Percentiles rank a stretch among this genome's conserved stretches.
Evolutionary conservation across 2,888 invertebrate species (phyloP).

Genomic region (Sericinus montela): DNA sequence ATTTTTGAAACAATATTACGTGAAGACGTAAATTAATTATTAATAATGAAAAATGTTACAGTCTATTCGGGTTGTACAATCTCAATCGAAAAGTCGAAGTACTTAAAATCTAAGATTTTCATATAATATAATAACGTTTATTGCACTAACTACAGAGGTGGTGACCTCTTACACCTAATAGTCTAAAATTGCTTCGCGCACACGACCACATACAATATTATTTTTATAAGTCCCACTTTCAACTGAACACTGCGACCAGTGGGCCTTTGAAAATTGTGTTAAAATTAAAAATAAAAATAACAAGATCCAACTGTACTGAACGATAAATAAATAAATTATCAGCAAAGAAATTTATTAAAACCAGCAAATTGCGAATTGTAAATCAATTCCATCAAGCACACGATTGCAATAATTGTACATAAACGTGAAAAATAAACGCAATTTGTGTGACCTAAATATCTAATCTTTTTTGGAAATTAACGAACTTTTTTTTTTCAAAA

Average conservation of each 20-base stretch:
- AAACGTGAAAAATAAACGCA: too few relatives aligned
- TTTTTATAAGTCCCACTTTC: constrained; percentile 22
- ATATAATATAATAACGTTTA: constrained; percentile 32
- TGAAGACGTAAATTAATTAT: constrained; percentile 42
- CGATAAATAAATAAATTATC: too few relatives aligned
- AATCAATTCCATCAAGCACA: too few relatives aligned
- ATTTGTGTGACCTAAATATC: too few relatives aligned
- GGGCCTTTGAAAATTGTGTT: constrained; percentile 17
- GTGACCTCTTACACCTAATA: constrained; percentile 39
- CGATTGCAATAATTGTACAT: too few relatives aligned
- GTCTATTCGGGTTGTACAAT: constrained; percentile 75
- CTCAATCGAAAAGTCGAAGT: constrained; percentile 67
- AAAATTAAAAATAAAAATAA: too few relatives aligned
- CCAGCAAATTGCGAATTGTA: too few relatives aligned
- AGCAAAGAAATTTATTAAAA: too few relatives aligned
- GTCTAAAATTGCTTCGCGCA: constrained; percentile 62
- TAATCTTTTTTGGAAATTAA: too few relatives aligned
- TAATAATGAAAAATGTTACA: constrained; percentile 61
- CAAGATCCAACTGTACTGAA: too few relatives aligned
- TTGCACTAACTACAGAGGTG: too few relatives aligned
- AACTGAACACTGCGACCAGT: constrained; percentile 42
- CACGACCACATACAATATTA: constrained; percentile 30
- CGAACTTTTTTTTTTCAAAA: too few relatives aligned
- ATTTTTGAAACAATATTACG: constrained; percentile 53
- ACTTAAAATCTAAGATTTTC: constrained; percentile 47